Evolutionary conservation across 1,140 invertebrate species (phyloP), one percentile per base, ranked within the genome.

Genomic region (Orchesella cincta): DNA sequence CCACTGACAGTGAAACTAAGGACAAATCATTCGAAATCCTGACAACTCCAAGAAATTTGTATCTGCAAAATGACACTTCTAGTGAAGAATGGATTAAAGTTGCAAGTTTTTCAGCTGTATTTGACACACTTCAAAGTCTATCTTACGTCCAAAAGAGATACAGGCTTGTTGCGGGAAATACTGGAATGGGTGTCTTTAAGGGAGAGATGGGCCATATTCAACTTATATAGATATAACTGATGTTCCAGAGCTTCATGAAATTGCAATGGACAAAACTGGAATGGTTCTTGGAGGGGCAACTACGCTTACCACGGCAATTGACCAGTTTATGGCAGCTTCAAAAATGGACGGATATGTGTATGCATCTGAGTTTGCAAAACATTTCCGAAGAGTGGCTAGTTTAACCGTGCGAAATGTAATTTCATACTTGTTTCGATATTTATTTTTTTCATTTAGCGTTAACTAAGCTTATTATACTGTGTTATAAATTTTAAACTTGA

Each of bases 221-320:
- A 85, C 91, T 64, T 90, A 91, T 74, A 91, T 95, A 77, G 93
- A 94, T 82, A 85, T 95, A 29, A 90, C 90, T 46, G 89, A 88
- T 20, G 88, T 95, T 34, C 81, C 86, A 14, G 89, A 92, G 57
- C 81, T 95, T 14, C 89, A 88, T 36, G 74, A 76, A n/a, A 39
- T 20, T 23, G 79, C 39, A 64, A 76, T 80, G 1, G 34, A 16
- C 1, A 64, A 39, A 20, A 33, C 62, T 67, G 34, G 74, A 16
- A 67, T 83, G 8, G 73, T 74, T 31, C 16, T 85, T 18, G 93
- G 93, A 0, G 91, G 87, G 0, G 91, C 90, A 74, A 84, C 91
- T 33, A 87, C 89, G 0, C 85, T 94, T 0, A 89, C 89, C 0
- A 88, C 90, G 46, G 84, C 89, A 3, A 93, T 91, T 88, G 81